These are phyloP conservation scores for Campoplex capitator DNA, from an alignment of 2,888 invertebrate species.

Conservation along the genomic window DNA sequence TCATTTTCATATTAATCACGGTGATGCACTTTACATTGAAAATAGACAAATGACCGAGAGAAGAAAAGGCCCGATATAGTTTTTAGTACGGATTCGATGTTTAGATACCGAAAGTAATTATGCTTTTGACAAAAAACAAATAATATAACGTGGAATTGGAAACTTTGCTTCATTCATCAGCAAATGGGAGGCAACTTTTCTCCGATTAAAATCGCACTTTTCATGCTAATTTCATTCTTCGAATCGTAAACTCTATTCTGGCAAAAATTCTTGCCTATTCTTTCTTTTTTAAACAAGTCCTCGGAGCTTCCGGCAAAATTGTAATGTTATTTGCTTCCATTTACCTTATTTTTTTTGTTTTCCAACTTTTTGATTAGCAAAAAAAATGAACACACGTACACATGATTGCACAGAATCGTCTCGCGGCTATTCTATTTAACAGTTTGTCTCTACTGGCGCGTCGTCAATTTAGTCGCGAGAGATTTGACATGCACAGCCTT, in stretches of 20 bases:
- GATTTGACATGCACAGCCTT: slow-evolving; percentile 17
- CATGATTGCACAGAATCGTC: slow-evolving; percentile 5
- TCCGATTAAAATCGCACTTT: slow-evolving; percentile 10
- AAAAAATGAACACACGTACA: neutral
- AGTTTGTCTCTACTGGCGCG: slow-evolving; percentile 9
- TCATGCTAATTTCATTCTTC: neutral
- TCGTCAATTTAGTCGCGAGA: slow-evolving; percentile 34
- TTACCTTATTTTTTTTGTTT: neutral
- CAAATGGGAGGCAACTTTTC: neutral
- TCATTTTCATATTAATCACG: slow-evolving; percentile 76
- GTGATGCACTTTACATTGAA: slow-evolving; percentile 74
- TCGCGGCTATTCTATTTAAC: slow-evolving; percentile 33
- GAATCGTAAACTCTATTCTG: neutral
- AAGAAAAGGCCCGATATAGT: slow-evolving; percentile 68
- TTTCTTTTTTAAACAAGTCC: slow-evolving; percentile 6
- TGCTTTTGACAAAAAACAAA: slow-evolving; percentile 28
- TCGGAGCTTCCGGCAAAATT: neutral
- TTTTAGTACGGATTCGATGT: slow-evolving; percentile 65
- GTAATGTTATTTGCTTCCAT: neutral
- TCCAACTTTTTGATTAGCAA: neutral
- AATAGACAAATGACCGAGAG: slow-evolving; percentile 58
- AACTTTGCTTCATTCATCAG: neutral
- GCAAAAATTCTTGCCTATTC: neutral
- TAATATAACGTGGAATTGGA: slow-evolving; percentile 21
- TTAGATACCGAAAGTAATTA: slow-evolving; percentile 32